Conservation (phyloP, 2,797 vertebrate genomes). For the Chelon auratus region DNA sequence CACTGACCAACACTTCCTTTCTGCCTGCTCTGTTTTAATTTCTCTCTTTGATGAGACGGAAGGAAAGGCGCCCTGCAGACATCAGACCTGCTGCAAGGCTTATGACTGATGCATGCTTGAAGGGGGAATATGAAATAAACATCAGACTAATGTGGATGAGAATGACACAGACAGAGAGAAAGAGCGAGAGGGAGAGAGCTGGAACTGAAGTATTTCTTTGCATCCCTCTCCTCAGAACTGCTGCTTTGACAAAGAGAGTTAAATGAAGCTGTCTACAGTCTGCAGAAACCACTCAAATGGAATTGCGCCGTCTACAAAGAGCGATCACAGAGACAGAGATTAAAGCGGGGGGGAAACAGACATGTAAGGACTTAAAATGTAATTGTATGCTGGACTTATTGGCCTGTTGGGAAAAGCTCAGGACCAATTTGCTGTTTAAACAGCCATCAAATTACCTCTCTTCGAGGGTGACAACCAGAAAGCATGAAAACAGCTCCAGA, state of each 20-base stretch:
- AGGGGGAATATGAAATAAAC: conserved; percentile 78
- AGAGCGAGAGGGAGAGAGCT: conserved; percentile 2
- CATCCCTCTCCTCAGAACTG: conserved; percentile 40
- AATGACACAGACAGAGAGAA: conserved; percentile 27
- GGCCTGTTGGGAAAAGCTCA: conserved; percentile 70
- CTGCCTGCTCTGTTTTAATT: conserved; percentile 14
- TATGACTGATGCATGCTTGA: conserved; percentile 66
- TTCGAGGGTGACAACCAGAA: conserved; percentile 67
- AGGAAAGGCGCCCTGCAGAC: conserved; percentile 47
- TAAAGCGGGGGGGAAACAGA: conserved; percentile 57
- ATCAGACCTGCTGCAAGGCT: conserved; percentile 58
- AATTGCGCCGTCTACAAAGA: conserved; percentile 61
- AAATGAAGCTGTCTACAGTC: conserved; percentile 57
- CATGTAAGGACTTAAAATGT: conserved; percentile 70
- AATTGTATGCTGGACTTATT: conserved; percentile 74
- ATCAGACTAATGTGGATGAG: conserved; percentile 65
- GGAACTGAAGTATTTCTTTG: conserved; percentile 37
- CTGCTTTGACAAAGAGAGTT: conserved; percentile 48
- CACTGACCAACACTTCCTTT: conserved; percentile 33
- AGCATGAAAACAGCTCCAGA: conserved; percentile 70
- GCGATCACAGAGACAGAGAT: conserved; percentile 53
- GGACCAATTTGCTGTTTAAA: conserved; percentile 80
- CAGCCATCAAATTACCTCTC: conserved; percentile 77
- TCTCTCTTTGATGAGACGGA: conserved; percentile 33
- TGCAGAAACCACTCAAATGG: conserved; percentile 59